Evolutionary conservation across 2,113 vertebrate species (phyloP).

Genomic region (Podarcis raffonei): DNA sequence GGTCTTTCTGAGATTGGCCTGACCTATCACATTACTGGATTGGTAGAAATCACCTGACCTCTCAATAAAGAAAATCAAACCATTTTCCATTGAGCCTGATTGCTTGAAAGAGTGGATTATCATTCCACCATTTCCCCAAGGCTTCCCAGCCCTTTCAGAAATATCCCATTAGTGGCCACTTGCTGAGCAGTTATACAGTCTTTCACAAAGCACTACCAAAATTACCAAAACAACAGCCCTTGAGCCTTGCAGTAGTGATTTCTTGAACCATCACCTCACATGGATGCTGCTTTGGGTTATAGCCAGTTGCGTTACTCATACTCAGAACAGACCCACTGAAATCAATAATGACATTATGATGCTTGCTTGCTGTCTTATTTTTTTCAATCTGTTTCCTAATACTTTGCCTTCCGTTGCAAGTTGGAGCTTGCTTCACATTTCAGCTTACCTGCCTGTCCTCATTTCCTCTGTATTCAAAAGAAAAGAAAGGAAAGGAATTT

Average conservation of each 20-base stretch:
- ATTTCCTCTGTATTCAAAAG: slow-evolving; percentile 53
- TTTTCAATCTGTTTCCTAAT: not conserved
- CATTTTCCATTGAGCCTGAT: not conserved
- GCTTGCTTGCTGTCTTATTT: not conserved
- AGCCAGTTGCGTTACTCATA: too few relatives aligned
- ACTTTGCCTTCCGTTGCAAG: slow-evolving; percentile 22
- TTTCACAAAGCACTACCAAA: not conserved
- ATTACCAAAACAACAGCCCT: not conserved
- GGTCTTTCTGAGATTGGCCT: not conserved
- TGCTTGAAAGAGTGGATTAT: not conserved
- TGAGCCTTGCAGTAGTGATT: not conserved
- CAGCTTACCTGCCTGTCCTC: slow-evolving; percentile 39
- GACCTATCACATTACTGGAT: not conserved
- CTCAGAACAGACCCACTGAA: too few relatives aligned
- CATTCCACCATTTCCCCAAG: not conserved
- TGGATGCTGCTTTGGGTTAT: too few relatives aligned
- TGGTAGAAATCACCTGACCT: not conserved
- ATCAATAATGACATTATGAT: not conserved
- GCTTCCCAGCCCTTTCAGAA: not conserved
- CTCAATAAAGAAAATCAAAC: not conserved
- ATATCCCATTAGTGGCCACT: not conserved
- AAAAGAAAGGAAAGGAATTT: slow-evolving; percentile 62
- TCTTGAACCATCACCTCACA: not conserved
- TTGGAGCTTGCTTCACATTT: slow-evolving; percentile 43
- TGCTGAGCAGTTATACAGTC: not conserved